Base-by-base conservation (phyloP, 92 coral and sea anemone species). In the Phymanthus crucifer region DNA sequence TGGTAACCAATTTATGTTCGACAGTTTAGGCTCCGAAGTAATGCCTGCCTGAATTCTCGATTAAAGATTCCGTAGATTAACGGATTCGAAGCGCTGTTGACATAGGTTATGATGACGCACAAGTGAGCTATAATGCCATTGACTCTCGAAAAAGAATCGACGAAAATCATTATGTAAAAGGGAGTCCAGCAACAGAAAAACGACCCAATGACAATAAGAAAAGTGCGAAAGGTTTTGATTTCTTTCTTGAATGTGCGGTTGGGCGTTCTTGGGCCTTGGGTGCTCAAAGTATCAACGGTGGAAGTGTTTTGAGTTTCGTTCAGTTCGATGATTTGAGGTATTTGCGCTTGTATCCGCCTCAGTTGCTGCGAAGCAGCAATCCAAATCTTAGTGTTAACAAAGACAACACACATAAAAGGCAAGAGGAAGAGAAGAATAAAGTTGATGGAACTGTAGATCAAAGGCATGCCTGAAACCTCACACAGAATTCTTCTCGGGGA, bases 61-160 rank as follows among this genome's bases (percentile, higher is more conserved):
- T 88, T 89, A 43, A 83, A 89, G 11, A 87, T 56, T 12, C 87
- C 86, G 46, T 92, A 92, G 33, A 89, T 79, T 29, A 92, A 81
- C 6, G 91, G 91, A 78, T 92, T 92, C 26, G 89, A 77, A 1
- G 93, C 89, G 32, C 97, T 92, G 80, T 92, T 92, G n/a, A 86
- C 76, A 77, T 92, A 92, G 0, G 89, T 83, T 45, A 92, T 72
- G 11, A 82, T 73, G 11, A 89, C 88, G 19, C 91, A 66, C 0
- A 88, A 64, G 64, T 92, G 80, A 12, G 86, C 66, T 61, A 54
- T 23, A 40, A 78, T 47, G 2, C 64, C 83, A 2, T 86, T 67
- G 10, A 92, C 78, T 19, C 47, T 57, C 0, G 74, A 37, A 1
- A 85, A 64, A 34, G 87, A 84, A 70, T 92, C 91, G 5, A 84